These are phyloP conservation scores for Suncus etruscus DNA, from an alignment of 2,113 vertebrate genomes.

Conservation along the genomic window DNA sequence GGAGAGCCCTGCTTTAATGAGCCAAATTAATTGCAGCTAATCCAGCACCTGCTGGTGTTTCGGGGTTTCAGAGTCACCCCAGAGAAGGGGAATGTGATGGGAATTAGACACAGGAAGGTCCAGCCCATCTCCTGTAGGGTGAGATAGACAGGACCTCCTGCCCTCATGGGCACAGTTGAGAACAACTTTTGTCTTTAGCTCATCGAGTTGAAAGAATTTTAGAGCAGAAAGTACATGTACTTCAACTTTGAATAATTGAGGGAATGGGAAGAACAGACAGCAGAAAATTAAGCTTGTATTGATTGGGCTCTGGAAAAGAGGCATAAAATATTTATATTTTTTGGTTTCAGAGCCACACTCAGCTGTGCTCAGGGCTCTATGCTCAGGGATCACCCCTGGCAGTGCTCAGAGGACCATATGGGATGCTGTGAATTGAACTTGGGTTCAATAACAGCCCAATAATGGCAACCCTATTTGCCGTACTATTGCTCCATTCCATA, in stretches of 20 bases:
- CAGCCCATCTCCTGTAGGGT: no score
- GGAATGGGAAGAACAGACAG: background rate
- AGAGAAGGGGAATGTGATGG: background rate
- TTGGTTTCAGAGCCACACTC: no score
- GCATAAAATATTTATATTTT: background rate
- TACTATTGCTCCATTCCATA: no score
- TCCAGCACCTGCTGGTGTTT: no score
- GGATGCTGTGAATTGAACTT: no score
- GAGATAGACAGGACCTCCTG: background rate
- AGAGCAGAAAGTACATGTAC: background rate
- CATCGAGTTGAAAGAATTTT: conserved; percentile 5
- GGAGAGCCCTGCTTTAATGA: conserved; percentile 1
- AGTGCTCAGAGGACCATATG: no score
- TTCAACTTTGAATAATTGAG: background rate
- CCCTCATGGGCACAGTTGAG: no score
- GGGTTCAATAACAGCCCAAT: no score
- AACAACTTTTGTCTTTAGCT: background rate
- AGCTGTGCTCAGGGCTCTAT: no score
- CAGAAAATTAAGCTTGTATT: background rate
- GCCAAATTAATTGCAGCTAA: background rate
- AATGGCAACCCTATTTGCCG: no score
- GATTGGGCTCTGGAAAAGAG: background rate
- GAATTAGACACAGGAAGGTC: background rate
- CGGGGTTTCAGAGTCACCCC: no score
- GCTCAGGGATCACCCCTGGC: no score